Evolutionary conservation across 2,113 vertebrate genomes (phyloP), one percentile per base, ranked within the genome.

Genomic region (Hippocampus barbouri): DNA sequence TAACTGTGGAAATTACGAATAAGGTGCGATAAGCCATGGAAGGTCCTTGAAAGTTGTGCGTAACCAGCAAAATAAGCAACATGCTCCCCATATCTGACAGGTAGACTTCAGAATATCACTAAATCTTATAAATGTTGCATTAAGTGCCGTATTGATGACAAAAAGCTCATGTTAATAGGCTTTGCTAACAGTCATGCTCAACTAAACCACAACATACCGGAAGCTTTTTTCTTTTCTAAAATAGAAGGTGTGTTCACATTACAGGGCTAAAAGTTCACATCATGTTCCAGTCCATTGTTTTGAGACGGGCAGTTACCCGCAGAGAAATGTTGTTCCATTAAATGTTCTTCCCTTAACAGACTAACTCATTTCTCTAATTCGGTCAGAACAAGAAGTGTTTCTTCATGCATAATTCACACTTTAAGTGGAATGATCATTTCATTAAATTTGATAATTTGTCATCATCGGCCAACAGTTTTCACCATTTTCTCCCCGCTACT

Each of bases 381-480:
- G 72, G 69, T 72, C 79, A 71, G 69, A 84, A 81, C 78, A 70
- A 66, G 79, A 85, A 84, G 78, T 66, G 79, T 80, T 83, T 74
- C 71, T 53, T 80, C 71, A n/a, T 84, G 74, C 74, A 76, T 88
- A 84, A 85, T 87, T 90, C n/a, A 41, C 74, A 86, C 78, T 74
- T 78, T 89, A 77, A 79, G 74, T 63, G 30, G 68, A 82, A 78
- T 78, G 75, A 82, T 87, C 80, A 78, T 89, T 91, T 86, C 75
- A 86, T 85, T 83, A 83, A 83, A 86, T 83, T 66, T 73, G 73
- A 84, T 89, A 69, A 90, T 89, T 89, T 91, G 79, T 83, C 77
- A 80, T 78, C 11, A 49, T 74, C 76, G 71, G 53, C 77, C 67
- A 76, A 84, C 54, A 80, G 83, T 79, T 47, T 73, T 59, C n/a